Percentiles rank a stretch among this genome's conserved stretches.
Evolutionary conservation across 1,140 invertebrate species (phyloP).

Genomic region (Phortica variegata): DNA sequence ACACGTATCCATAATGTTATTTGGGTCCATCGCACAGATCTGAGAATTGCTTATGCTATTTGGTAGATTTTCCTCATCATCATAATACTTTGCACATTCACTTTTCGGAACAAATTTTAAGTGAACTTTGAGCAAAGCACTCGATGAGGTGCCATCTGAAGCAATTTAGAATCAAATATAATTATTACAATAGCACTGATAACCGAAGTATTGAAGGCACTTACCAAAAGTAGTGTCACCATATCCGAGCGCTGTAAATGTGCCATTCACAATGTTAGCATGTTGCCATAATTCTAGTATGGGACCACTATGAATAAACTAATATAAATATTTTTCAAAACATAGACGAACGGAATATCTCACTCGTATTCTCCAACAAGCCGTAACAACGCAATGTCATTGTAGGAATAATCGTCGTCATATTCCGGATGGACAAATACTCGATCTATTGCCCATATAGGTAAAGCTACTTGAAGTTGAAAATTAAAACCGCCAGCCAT

Average conservation of each 20-base stretch:
- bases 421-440: slow-evolving; percentile 7
- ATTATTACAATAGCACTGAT: no score
- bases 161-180: no score
- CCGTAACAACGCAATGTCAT: slow-evolving; percentile 10
- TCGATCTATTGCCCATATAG: slow-evolving; percentile 1
- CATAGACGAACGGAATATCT: neutral
- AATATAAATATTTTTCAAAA: no score
- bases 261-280: neutral
- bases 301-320: no score
- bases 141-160: neutral
- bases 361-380: no score
- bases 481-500: no score
- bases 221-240: slow-evolving; percentile 13
- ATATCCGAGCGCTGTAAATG: slow-evolving; percentile 12
- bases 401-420: neutral
- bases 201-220: no score
- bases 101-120: neutral
- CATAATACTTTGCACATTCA: neutral
- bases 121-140: slow-evolving; percentile 4
- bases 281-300: slow-evolving; percentile 1
- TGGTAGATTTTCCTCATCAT: neutral
- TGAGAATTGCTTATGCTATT: slow-evolving; percentile 44
- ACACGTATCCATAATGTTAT: no score
- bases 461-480: no score
- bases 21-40: no score